A percentile compares a stretch with the other conserved stretches of the same genome.
Conservation (phyloP, 2,888 invertebrate genomes). For the Orchestes rusci region DNA sequence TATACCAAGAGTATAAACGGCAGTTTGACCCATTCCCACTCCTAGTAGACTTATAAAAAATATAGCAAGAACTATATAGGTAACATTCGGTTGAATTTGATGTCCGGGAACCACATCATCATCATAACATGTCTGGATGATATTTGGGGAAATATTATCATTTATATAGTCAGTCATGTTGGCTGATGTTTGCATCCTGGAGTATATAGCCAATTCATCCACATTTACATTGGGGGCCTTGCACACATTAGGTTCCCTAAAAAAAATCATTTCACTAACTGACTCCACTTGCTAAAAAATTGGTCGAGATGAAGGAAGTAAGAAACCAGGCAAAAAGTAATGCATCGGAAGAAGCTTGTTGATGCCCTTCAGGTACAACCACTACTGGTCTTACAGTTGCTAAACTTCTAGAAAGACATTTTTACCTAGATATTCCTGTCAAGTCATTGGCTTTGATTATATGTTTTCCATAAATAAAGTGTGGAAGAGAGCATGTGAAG, state of each 20-base stretch:
- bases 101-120: slow-evolving; percentile 56
- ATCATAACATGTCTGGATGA: slow-evolving; percentile 32
- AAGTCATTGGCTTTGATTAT: slow-evolving; percentile 53
- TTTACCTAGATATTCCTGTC: slow-evolving; percentile 33
- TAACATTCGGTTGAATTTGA: slow-evolving; percentile 66
- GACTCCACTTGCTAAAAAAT: no score
- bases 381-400: no score
- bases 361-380: no score
- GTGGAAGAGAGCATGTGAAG: slow-evolving; percentile 80
- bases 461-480: slow-evolving; percentile 75
- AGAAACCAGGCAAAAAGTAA: no score
- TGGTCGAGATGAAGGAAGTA: no score
- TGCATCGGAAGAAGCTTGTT: no score
- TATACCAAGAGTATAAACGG: slow-evolving; percentile 85
- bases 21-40: slow-evolving; percentile 88
- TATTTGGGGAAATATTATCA: slow-evolving; percentile 24
- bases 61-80: slow-evolving; percentile 76
- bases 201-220: slow-evolving; percentile 11
- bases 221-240: slow-evolving; percentile 27
- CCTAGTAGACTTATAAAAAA: slow-evolving; percentile 82
- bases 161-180: slow-evolving; percentile 17
- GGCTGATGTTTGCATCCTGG: slow-evolving; percentile 2
- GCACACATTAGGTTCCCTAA: slow-evolving; percentile 44
- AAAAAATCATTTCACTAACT: no score
- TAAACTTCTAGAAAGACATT: no score